Evolutionary conservation across 2,797 vertebrate species (phyloP), one percentile per base, ranked within the genome.

Genomic region (Sandelia bainsii): DNA sequence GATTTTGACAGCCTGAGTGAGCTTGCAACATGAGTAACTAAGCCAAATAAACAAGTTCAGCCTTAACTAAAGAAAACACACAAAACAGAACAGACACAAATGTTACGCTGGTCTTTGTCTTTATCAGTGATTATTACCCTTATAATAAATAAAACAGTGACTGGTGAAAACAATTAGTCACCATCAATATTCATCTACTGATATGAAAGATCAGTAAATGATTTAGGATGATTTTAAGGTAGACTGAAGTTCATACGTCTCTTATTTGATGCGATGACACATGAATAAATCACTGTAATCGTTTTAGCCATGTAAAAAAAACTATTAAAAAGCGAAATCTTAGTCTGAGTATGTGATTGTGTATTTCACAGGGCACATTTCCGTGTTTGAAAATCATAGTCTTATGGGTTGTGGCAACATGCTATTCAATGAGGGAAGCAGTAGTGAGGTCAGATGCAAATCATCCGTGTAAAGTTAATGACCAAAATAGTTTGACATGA

Each of bases 1-100:
- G 75, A 67, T 62, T 88, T 50, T 84, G 74, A 87, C 74, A 75
- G 40, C 14, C 40, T 42, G 40, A 17, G 37, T 37, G 37, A 37
- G 37, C 32, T 37, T 27, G 45, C 53, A 67, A 54, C 5, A n/a
- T 3, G 45, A 80, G 25, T 6, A 50, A 68, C 58, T 58, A 69
- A 87, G 81, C 44, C 69, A 66, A 75, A 39, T 34, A 72, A 50
- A 80, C 48, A 51, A 70, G 50, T 65, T 61, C 45, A 53, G 37
- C 27, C 6, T 0, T 9, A 76, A 44, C 68, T 69, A 17, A 67
- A 48, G 40, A 62, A 71, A 77, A 78, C n/a, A n/a, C 16, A 52
- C 44, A 32, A 69, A 63, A 48, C 29, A 39, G 29, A 71, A 59
- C 57, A 51, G n/a, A 42, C 40, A 39, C 37, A 62, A 45, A 46